Base-by-base conservation (phyloP, 1,140 invertebrate genomes). In the Drosophila tristis region DNA sequence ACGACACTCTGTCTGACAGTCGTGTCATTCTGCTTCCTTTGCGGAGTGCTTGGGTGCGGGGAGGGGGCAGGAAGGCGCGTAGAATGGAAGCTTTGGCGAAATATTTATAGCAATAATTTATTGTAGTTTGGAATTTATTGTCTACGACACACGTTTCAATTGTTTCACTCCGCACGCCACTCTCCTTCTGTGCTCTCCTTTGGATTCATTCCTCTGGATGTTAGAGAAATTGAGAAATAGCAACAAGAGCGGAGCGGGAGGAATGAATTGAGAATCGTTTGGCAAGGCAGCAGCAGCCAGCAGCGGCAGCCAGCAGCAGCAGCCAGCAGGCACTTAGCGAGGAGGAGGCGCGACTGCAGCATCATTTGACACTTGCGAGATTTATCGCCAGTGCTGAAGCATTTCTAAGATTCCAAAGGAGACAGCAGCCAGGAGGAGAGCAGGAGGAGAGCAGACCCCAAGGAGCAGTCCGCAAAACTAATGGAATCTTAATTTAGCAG, bases 401-500 rank as follows among this genome's bases (percentile, higher is more conserved):
- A 90, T 86, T 90, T 90, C 86, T 90, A 86, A 90, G 78, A 90
- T 90, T 77, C 81, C 81, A 78, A 66, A 71, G 75, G 54, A 45
- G 25, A 48, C 23, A 57, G 35, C 2, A 5, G 11, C 1, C 35
- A 39, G 31, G 9, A 35, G 11, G 35, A 11, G 4, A 13, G 35
- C 35, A 11, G 7, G 7, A 6, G 26, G 7, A 29, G 26, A 11
- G 31, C 35, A 13, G 26, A 29, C 26, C 26, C 51, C 58, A 16
- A 56, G 62, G 35, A 39, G 50, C 66, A 90, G 82, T 68, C 79
- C 74, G 81, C 86, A 90, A 80, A 77, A 75, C 87, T 90, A 90
- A 90, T 90, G 87, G 87, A 90, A 90, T 90, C 87, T 90, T 90
- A 90, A 90, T 90, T 90, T 90, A 90, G 86, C 79, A 87, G 35